Percentiles rank a stretch among this genome's conserved stretches.
These are phyloP conservation scores for Philaethria dido DNA, from an alignment of 2,888 invertebrate species.

Conservation along the genomic window DNA sequence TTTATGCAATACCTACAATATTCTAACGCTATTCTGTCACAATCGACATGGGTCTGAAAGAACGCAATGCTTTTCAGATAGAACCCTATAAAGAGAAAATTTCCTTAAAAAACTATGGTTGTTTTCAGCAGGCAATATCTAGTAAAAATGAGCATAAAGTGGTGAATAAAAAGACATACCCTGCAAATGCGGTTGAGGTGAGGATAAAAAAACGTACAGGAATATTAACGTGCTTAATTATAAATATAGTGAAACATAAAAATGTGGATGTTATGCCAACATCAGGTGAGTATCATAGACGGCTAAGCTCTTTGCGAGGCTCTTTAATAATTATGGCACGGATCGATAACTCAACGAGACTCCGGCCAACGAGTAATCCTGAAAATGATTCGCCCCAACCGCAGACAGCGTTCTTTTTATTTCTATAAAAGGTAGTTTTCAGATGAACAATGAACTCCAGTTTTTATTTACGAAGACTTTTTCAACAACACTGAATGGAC, in stretches of 20 bases:
- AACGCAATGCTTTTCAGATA: too few relatives aligned
- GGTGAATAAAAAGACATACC: too few relatives aligned
- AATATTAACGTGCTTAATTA: neutral
- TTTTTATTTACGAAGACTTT: constrained; percentile 37
- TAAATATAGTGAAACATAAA: constrained; percentile 20
- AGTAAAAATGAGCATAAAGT: neutral
- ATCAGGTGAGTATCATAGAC: constrained; percentile 35
- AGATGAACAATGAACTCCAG: constrained; percentile 36
- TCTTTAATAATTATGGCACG: constrained; percentile 57
- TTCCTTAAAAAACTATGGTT: neutral
- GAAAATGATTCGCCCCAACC: constrained; percentile 48
- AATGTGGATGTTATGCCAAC: constrained; percentile 30
- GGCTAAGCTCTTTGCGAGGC: constrained; percentile 43
- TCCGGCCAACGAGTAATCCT: constrained; percentile 47
- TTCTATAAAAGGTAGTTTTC: constrained; percentile 40
- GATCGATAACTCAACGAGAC: constrained; percentile 50
- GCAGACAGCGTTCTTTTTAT: constrained; percentile 41
- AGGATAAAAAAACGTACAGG: neutral
- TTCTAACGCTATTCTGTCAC: too few relatives aligned
- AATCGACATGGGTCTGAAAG: too few relatives aligned
- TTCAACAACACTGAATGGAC: constrained; percentile 34
- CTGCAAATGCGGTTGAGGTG: neutral
- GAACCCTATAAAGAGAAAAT: neutral
- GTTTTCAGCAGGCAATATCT: neutral
- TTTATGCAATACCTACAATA: too few relatives aligned